Conservation (phyloP, 2,113 vertebrate genomes). For the Gavia stellata region DNA sequence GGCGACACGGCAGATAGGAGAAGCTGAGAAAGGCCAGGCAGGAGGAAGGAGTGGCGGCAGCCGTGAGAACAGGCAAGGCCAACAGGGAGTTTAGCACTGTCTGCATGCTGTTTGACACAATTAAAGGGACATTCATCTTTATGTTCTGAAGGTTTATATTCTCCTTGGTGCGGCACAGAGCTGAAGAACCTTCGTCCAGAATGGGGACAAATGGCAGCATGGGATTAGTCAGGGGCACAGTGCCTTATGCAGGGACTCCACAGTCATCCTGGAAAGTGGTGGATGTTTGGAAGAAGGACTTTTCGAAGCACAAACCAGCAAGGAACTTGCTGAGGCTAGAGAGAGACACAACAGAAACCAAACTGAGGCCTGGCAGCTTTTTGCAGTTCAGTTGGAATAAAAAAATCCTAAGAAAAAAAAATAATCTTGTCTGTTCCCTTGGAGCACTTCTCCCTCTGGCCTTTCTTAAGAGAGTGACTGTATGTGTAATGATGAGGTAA, state of each 20-base stretch:
- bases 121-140: neutral
- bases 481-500: neutral
- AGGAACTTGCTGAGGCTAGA: neutral
- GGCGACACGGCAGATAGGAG: neutral
- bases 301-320: neutral
- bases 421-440: neutral
- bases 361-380: neutral
- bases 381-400: neutral
- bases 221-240: neutral
- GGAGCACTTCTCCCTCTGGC: neutral
- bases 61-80: neutral
- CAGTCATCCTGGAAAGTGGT: neutral
- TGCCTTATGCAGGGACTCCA: neutral
- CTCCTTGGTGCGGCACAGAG: neutral
- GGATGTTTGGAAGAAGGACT: neutral
- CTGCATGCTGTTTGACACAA: neutral
- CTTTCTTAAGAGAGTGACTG: neutral
- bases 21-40: neutral
- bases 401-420: neutral
- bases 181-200: neutral
- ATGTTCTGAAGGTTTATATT: neutral
- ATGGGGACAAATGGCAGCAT: neutral
- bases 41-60: neutral
- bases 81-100: neutral
- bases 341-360: neutral